Conservation (phyloP, 2,888 invertebrate species). For the Melieria picta region DNA sequence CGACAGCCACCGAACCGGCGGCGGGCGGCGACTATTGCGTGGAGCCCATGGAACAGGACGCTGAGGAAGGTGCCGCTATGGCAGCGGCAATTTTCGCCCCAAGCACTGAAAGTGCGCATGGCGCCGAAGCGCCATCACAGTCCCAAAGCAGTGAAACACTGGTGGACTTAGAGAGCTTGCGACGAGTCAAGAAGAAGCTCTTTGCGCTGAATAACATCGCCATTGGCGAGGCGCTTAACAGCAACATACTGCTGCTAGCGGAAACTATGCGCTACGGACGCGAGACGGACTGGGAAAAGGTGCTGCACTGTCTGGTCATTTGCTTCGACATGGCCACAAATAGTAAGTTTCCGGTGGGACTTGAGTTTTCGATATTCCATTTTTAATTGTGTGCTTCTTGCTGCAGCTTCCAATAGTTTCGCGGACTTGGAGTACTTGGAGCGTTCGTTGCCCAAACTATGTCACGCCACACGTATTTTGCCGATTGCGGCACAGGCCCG, state of each 20-base stretch:
- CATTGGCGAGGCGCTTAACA: conserved; percentile 59
- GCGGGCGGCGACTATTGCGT: conserved; percentile 48
- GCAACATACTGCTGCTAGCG: conserved; percentile 51
- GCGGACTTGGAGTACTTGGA: conserved; percentile 85
- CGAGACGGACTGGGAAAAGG: conserved; percentile 57
- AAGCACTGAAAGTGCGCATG: neutral
- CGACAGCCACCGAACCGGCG: conserved; percentile 28
- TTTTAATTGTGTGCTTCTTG: neutral
- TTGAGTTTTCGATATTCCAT: neutral
- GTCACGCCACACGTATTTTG: conserved; percentile 79
- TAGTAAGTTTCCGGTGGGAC: conserved; percentile 64
- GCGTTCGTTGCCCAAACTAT: conserved; percentile 80
- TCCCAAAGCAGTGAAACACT: conserved; percentile 51
- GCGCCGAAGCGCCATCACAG: conserved; percentile 32
- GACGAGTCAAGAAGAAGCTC: conserved; percentile 68
- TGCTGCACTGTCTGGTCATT: conserved; percentile 72
- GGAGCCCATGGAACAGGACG: conserved; percentile 48
- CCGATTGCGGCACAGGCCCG: conserved; percentile 80
- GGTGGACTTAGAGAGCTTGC: conserved; percentile 72
- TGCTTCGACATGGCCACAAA: conserved; percentile 81
- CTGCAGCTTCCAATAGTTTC: conserved; percentile 56
- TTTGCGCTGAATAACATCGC: conserved; percentile 51
- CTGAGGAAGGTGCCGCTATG: neutral
- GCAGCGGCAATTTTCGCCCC: neutral
- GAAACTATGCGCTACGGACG: conserved; percentile 51